Conservation (phyloP, 1,140 invertebrate genomes). For the Condylostylus longicornis region DNA sequence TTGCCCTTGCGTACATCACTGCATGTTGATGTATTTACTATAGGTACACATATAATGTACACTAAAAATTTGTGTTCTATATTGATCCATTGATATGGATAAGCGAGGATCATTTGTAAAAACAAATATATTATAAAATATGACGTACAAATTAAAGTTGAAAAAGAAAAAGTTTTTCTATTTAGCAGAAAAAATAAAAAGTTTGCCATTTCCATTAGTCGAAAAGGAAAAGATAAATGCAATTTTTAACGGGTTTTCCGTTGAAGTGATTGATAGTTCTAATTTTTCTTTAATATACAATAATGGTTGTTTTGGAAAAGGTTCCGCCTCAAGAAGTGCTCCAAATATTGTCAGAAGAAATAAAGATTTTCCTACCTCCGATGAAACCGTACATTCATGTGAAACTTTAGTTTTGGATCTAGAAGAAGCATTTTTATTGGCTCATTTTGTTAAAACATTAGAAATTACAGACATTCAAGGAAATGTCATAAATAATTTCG, state of each 20-base stretch:
- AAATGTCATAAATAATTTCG: conserved; percentile 37
- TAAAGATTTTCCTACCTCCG: not conserved
- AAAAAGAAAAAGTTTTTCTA: too few relatives aligned
- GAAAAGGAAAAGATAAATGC: too few relatives aligned
- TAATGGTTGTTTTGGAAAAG: conserved; percentile 63
- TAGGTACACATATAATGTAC: too few relatives aligned
- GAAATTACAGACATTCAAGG: conserved; percentile 42
- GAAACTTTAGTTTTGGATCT: conserved; percentile 51
- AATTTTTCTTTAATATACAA: conserved; percentile 46
- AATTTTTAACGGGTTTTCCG: conserved; percentile 44
- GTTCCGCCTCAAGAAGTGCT: conserved; percentile 43
- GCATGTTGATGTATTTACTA: too few relatives aligned
- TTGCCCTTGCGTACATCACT: too few relatives aligned
- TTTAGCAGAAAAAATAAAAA: too few relatives aligned
- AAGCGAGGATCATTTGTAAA: too few relatives aligned
- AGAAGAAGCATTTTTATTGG: conserved; percentile 69
- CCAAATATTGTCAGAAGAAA: conserved; percentile 32
- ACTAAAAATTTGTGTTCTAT: too few relatives aligned
- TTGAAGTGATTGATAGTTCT: conserved; percentile 42
- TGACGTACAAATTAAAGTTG: too few relatives aligned
- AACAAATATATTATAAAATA: too few relatives aligned
- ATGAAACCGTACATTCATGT: conserved; percentile 8
- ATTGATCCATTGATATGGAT: too few relatives aligned
- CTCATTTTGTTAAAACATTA: conserved; percentile 57
- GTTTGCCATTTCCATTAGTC: too few relatives aligned